Evolutionary conservation across 2,888 invertebrate species (phyloP).

Genomic region (Eupsilia transversa): DNA sequence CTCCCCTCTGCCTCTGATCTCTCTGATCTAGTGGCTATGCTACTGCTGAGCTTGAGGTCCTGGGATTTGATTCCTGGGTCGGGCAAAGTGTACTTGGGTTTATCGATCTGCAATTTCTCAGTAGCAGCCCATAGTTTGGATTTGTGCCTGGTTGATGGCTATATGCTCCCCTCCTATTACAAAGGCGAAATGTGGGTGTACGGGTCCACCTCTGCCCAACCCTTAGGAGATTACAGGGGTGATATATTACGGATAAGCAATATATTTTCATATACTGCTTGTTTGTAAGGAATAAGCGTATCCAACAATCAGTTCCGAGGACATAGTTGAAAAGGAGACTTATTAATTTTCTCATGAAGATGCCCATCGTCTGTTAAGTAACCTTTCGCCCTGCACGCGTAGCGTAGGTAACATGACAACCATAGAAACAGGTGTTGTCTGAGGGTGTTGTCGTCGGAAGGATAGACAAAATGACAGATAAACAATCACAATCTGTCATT

Average conservation of each 20-base stretch:
- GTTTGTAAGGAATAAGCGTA: not conserved
- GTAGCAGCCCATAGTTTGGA: not conserved
- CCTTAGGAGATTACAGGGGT: not conserved
- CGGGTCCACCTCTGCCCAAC: not conserved
- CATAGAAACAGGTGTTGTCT: no score
- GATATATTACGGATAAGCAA: not conserved
- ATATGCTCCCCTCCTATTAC: not conserved
- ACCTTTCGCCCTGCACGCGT: no score
- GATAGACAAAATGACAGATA: no score
- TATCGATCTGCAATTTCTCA: not conserved
- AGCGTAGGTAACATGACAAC: no score
- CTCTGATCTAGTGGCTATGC: not conserved
- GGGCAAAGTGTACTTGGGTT: not conserved
- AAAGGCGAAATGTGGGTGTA: not conserved
- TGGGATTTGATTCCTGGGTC: not conserved
- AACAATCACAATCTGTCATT: no score
- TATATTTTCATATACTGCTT: not conserved
- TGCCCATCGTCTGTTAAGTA: not conserved
- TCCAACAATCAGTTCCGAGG: not conserved
- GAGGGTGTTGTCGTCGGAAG: no score
- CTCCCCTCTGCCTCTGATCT: not conserved
- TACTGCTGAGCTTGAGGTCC: not conserved
- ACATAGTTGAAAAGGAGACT: not conserved
- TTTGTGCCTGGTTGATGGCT: not conserved
- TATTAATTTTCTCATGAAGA: not conserved